Percentiles rank a stretch among this genome's conserved stretches.
These are phyloP conservation scores for Drosophila gaucha DNA, from an alignment of 2,888 invertebrate species.

Conservation along the genomic window DNA sequence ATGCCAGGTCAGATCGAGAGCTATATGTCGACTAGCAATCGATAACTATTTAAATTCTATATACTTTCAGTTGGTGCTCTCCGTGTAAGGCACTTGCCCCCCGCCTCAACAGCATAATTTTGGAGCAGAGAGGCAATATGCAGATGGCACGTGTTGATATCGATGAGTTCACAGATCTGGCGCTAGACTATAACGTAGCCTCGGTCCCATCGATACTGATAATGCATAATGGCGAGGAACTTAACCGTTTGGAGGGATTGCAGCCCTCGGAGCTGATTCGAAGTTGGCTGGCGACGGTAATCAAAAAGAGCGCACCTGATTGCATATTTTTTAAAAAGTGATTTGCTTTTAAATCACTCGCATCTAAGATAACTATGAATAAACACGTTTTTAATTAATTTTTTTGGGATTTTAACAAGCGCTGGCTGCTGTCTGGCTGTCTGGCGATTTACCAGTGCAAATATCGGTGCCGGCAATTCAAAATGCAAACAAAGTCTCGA, in stretches of 20 bases:
- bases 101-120: constrained; percentile 92
- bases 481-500: constrained; percentile 71
- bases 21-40: neutral
- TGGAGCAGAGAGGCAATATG: constrained; percentile 92
- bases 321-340: constrained; percentile 1
- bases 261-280: constrained; percentile 95
- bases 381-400: constrained; percentile 76
- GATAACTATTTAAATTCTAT: neutral
- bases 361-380: neutral
- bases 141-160: constrained; percentile 96
- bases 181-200: constrained; percentile 92
- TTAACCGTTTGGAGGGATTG: constrained; percentile 93
- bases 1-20: constrained; percentile 90
- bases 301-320: constrained; percentile 26
- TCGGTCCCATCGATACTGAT: constrained; percentile 95
- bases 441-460: constrained; percentile 58
- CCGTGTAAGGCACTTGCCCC: constrained; percentile 96
- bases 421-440: constrained; percentile 32
- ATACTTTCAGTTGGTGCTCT: constrained; percentile 93
- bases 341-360: neutral
- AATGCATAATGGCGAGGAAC: constrained; percentile 93
- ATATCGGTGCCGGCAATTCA: constrained; percentile 70
- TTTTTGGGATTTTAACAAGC: constrained; percentile 53
- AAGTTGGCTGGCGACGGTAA: constrained; percentile 88
- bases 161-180: constrained; percentile 94